Evolutionary conservation across 2,113 vertebrate species (phyloP).

Genomic region (Dromas ardeola): DNA sequence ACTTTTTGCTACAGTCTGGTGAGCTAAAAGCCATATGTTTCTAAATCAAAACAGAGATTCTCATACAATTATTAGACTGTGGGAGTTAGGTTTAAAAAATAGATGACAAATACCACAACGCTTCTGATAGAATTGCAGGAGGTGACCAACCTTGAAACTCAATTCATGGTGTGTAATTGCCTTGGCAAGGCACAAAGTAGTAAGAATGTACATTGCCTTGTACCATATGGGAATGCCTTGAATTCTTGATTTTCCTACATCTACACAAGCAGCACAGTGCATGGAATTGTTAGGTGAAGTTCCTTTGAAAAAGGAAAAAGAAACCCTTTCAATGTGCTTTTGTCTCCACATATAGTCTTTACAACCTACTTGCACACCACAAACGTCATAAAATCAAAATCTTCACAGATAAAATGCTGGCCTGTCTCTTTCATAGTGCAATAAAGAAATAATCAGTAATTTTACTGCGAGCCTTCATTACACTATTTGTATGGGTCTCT

Average conservation of each 20-base stretch:
- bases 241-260: constrained; percentile 9
- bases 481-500: not conserved
- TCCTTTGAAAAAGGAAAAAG: not conserved
- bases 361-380: not conserved
- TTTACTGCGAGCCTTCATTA: not conserved
- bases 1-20: not conserved
- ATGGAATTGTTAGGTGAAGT: constrained; percentile 1
- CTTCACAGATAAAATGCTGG: not conserved
- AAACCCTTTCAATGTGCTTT: constrained; percentile 10
- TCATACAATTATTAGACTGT: constrained; percentile 7
- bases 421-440: not conserved
- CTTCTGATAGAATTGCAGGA: constrained; percentile 9
- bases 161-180: constrained; percentile 45
- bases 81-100: not conserved
- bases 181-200: constrained; percentile 23
- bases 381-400: constrained; percentile 33
- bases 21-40: not conserved
- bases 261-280: not conserved
- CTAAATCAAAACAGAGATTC: constrained; percentile 1
- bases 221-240: not conserved
- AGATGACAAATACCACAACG: not conserved
- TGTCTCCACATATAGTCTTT: not conserved
- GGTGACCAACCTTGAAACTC: constrained; percentile 44
- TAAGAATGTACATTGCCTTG: not conserved
- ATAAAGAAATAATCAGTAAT: not conserved